Conservation (phyloP, 2,113 vertebrate genomes). For the Perccottus glenii region DNA sequence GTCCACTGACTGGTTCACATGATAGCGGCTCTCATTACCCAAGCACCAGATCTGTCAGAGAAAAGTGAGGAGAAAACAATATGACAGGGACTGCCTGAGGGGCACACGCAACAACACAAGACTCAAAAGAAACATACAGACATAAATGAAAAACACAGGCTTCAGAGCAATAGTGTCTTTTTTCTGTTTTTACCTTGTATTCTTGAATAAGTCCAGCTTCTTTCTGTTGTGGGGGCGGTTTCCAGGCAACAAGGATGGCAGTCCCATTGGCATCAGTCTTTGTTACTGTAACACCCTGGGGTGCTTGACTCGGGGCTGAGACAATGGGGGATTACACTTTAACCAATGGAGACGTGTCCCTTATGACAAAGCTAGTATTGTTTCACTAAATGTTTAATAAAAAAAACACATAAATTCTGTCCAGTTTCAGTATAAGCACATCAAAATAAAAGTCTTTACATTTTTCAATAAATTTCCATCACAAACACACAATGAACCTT, state of each 20-base stretch:
- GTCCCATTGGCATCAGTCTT: constrained; percentile 92
- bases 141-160: constrained; percentile 20
- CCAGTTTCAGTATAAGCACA: too few species aligned
- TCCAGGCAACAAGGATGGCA: constrained; percentile 93
- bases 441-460: background rate
- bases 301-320: constrained; percentile 90
- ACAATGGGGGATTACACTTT: constrained; percentile 33
- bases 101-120: constrained; percentile 26
- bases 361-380: constrained; percentile 2
- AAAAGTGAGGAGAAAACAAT: constrained; percentile 27
- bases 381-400: constrained; percentile 1
- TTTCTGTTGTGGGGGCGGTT: constrained; percentile 88
- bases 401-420: background rate
- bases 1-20: constrained; percentile 91
- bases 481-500: background rate
- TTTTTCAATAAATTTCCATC: background rate
- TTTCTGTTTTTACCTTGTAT: constrained; percentile 86
- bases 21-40: constrained; percentile 92
- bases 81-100: constrained; percentile 42
- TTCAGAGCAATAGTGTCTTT: constrained; percentile 3
- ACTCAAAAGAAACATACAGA: constrained; percentile 27
- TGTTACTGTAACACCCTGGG: constrained; percentile 90
- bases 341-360: constrained; percentile 15
- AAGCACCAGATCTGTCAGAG: constrained; percentile 90
- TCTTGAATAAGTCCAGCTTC: constrained; percentile 92